Evolutionary conservation across 2,113 vertebrate species (phyloP).

Genomic region (Oostethus manadensis): DNA sequence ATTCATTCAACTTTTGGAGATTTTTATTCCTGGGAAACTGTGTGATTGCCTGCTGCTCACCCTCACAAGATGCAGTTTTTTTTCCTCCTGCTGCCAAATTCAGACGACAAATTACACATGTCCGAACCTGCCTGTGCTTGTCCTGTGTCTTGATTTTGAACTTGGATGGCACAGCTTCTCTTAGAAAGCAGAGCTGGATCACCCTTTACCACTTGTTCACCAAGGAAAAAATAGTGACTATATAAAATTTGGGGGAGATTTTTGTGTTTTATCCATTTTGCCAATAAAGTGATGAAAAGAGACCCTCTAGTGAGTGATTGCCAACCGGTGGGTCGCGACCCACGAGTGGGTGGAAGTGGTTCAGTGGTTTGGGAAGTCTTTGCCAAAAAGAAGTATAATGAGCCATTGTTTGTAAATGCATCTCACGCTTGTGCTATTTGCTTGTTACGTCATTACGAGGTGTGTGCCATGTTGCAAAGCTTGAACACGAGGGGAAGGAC

Average conservation of each 20-base stretch:
- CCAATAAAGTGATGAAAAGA: not conserved
- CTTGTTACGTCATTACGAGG: too few relatives aligned
- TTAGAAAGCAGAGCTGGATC: constrained; percentile 3
- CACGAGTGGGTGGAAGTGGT: too few relatives aligned
- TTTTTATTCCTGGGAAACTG: constrained; percentile 28
- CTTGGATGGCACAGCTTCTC: constrained; percentile 13
- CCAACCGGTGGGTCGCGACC: too few relatives aligned
- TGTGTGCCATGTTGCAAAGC: too few relatives aligned
- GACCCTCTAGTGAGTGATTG: too few relatives aligned
- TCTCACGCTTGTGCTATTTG: too few relatives aligned
- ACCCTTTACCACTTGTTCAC: not conserved
- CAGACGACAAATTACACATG: constrained; percentile 14
- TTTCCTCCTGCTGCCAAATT: constrained; percentile 9
- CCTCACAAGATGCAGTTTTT: not conserved
- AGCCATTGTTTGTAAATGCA: too few relatives aligned
- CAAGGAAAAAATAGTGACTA: not conserved
- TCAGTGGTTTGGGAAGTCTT: too few relatives aligned
- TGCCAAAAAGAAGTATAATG: too few relatives aligned
- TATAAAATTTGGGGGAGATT: constrained; percentile 13
- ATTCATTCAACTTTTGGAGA: constrained; percentile 19
- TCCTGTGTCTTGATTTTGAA: constrained; percentile 4
- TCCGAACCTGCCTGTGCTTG: constrained; percentile 13
- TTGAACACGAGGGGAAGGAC: too few relatives aligned
- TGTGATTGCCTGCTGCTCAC: constrained; percentile 29
- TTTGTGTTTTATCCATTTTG: constrained; percentile 5